Evolutionary conservation across 2,797 vertebrate genomes (phyloP), one percentile per base, ranked within the genome.

Genomic region (Chelidonichthys spinosus): DNA sequence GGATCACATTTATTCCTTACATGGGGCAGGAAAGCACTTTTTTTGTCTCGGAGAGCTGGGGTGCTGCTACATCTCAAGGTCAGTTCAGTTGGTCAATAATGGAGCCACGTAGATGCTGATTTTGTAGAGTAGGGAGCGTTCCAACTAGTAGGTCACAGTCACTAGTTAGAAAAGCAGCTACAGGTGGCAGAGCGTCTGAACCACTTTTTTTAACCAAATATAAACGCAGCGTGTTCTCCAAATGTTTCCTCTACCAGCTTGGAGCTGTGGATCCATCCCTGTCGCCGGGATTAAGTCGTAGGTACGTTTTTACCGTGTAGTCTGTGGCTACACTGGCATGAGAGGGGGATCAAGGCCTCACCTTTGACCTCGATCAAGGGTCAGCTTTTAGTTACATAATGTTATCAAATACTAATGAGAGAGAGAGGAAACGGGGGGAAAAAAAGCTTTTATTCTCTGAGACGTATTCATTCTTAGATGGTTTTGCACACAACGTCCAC

Each of bases 401-500:
- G 69, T 87, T 83, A 64, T 84, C 67, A 73, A 81, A 73, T 61
- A 50, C 7, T 15, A 62, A 71, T 37, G 69, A 77, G 84, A 83
- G 85, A 76, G 80, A 66, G 72, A 36, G 64, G 76, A 81, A 82
- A 84, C 76, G 80, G 68, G 75, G 39, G 61, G 18, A 62, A n/a
- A 13, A 74, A 52, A 62, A 55, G 36, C 54, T 78, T 84, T 84
- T 72, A 78, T 83, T 81, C 50, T 75, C 63, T 56, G 73, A 77
- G 80, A 79, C 14, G 36, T 67, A 52, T 84, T 91, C 2, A 63
- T 85, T 87, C 87, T 78, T 76, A 7, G 55, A 87, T 81, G 85
- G 88, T 93, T 93, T 94, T 93, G 91, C 92, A 93, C 92, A 92
- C 85, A 70, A 76, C 39, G 83, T 92, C 81, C 80, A 90, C 81